A percentile compares a stretch with the other conserved stretches of the same genome.
These are phyloP conservation scores for Herminia tarsipennalis DNA, from an alignment of 2,888 invertebrate species.

Conservation along the genomic window DNA sequence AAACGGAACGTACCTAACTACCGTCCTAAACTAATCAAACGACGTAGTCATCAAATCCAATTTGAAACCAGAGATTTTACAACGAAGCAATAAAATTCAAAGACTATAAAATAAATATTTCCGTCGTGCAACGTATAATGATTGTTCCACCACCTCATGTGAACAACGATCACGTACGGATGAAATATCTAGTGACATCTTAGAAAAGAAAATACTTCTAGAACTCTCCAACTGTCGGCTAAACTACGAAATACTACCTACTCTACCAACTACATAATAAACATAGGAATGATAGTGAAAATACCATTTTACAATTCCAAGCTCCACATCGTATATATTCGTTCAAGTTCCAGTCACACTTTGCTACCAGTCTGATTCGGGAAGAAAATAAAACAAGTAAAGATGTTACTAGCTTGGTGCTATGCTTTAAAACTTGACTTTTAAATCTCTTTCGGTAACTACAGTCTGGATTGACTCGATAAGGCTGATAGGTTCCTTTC, in stretches of 20 bases:
- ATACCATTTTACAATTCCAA: slow-evolving; percentile 16
- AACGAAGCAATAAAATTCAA: slow-evolving; percentile 12
- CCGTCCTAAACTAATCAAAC: slow-evolving; percentile 7
- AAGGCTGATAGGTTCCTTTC: not conserved
- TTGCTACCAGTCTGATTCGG: not conserved
- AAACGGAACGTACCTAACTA: not conserved
- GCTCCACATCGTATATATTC: slow-evolving; percentile 12
- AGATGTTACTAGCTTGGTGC: no score
- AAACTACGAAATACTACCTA: slow-evolving; percentile 44
- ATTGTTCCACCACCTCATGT: slow-evolving; percentile 43
- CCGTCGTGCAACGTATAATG: slow-evolving; percentile 27
- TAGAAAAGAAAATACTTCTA: slow-evolving; percentile 49
- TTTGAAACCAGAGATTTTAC: slow-evolving; percentile 10
- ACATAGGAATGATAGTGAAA: slow-evolving; percentile 22
- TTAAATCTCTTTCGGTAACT: not conserved
- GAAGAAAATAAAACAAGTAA: not conserved
- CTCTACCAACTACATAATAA: slow-evolving; percentile 28
- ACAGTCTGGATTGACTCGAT: not conserved
- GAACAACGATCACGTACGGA: slow-evolving; percentile 59
- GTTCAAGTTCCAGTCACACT: not conserved
- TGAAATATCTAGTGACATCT: slow-evolving; percentile 55
- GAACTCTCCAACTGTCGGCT: slow-evolving; percentile 47
- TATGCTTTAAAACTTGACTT: not conserved
- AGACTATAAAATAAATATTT: slow-evolving; percentile 23
- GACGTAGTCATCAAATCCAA: slow-evolving; percentile 12